Base-by-base conservation (phyloP, 30 jellyfish, hydroid and myxozoan genomes). In the Sanderia malayensis region DNA sequence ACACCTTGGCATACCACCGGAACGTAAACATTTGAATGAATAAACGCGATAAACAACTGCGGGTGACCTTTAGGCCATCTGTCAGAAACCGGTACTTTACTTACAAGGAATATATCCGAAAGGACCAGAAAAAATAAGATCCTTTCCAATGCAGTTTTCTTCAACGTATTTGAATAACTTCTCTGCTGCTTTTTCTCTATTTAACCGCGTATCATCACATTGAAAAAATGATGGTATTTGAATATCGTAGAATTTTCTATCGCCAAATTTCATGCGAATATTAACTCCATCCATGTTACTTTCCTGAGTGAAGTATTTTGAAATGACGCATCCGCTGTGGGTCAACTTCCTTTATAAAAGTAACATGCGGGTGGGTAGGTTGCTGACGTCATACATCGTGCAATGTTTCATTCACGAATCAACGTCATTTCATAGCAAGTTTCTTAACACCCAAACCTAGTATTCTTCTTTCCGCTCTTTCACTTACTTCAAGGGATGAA, bases 71-170 rank as follows among this genome's bases (percentile, higher is more conserved):
- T 9, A 59, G 37, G 37, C 28, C 31, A 55, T 19, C n/a, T 45
- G n/a, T 45, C n/a, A 10, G 58, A 45, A n/a, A n/a, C n/a, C n/a
- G n/a, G n/a, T n/a, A n/a, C n/a, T n/a, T 55, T 19, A 3, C 28
- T 55, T n/a, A 78, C 89, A 81, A 46, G 77, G 89, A 7, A 67
- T 68, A 28, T 30, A 41, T 34, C 93, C 96, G 73, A 53, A 86
- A 1, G 96, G 96, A 28, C 96, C 82, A 27, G 74, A 24, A 60
- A 74, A 86, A 34, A 76, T 47, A 57, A 70, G 60, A 25, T 86
- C 95, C 29, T 72, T 76, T 59, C 96, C 96, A 62, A 86, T 71
- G 34, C 81, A 58, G 52, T 77, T 78, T 15, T 80, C 93, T 55
- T 70, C 84, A 21, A 80, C 73, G 31, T 80, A 80, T 37, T 31